These are phyloP conservation scores for Natrix natrix DNA, from an alignment of 2,797 vertebrate species.

Conservation along the genomic window DNA sequence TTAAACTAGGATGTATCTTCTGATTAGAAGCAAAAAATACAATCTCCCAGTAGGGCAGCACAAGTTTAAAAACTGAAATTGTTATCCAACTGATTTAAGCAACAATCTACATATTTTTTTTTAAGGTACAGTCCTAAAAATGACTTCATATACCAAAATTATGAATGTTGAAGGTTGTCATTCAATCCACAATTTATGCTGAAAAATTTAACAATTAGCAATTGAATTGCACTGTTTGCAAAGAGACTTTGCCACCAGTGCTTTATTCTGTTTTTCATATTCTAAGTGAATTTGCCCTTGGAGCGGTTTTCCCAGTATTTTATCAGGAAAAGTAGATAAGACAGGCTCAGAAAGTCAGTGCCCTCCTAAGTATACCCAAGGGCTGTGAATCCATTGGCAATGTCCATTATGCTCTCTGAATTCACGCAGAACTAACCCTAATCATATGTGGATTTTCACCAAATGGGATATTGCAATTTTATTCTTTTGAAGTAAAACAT, in stretches of 20 bases:
- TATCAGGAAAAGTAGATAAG: neutral
- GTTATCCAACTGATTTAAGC: neutral
- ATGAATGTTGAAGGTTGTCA: neutral
- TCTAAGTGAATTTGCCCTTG: neutral
- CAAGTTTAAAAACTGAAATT: neutral
- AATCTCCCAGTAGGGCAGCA: neutral
- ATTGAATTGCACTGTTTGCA: neutral
- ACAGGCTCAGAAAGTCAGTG: neutral
- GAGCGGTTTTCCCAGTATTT: neutral
- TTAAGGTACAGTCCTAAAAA: neutral
- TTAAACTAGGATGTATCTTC: neutral
- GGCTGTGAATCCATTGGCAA: neutral
- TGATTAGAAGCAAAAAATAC: neutral
- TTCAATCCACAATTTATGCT: neutral
- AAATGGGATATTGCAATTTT: too few species aligned
- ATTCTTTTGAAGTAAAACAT: too few species aligned
- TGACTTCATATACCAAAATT: neutral
- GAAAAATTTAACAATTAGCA: neutral
- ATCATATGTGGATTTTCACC: neutral
- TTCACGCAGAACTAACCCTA: neutral
- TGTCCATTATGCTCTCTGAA: neutral
- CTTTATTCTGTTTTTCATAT: neutral
- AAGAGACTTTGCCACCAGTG: neutral
- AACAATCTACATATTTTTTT: neutral
- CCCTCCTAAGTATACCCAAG: neutral